Base-by-base conservation (phyloP, 2,888 invertebrate genomes). In the Drosophila pseudotalamancana region DNA sequence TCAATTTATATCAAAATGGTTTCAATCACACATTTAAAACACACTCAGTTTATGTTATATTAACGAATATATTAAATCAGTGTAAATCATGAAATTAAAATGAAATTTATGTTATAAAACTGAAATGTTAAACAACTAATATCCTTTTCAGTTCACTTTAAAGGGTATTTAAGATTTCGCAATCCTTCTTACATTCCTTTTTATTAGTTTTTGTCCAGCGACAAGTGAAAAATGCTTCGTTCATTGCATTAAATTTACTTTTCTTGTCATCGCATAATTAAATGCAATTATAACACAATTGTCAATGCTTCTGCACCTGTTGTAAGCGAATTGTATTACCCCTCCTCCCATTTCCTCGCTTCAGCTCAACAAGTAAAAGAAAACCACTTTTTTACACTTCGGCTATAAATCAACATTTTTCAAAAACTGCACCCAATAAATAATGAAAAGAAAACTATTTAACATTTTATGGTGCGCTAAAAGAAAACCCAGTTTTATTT, bases 231-330 rank as follows among this genome's bases (percentile, higher is more conserved):
- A 68, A 57, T 50, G 49, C 50, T 1, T 21, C 32, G 53, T 48
- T 70, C 31, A 70, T 42, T 25, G 70, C 64, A 56, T 53, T 75
- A 71, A 60, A 75, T 70, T 70, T 65, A 60, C 68, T 75, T 75
- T 85, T 64, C 72, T 60, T 69, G 61, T 59, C 43, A 64, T 64
- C 77, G 72, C 69, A 50, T 71, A 75, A 83, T 86, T 83, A 83
- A 86, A 61, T 67, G 63, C 64, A 83, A 79, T 83, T 86, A 85
- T 53, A 69, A 29, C 60, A 60, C 75, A 74, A 59, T 64, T 56
- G 69, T 54, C 51, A 54, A 34, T 62, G 53, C 8, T 25, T n/a
- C 19, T 54, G 68, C 62, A 73, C 55, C 73, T 73, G 69, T 39
- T 40, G 37, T 23, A 34, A 14, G 48, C 25, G 18, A 40, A 35